A percentile compares a stretch with the other conserved stretches of the same genome.
Conservation (phyloP, 1,140 invertebrate genomes). For the Panonychus citri region DNA sequence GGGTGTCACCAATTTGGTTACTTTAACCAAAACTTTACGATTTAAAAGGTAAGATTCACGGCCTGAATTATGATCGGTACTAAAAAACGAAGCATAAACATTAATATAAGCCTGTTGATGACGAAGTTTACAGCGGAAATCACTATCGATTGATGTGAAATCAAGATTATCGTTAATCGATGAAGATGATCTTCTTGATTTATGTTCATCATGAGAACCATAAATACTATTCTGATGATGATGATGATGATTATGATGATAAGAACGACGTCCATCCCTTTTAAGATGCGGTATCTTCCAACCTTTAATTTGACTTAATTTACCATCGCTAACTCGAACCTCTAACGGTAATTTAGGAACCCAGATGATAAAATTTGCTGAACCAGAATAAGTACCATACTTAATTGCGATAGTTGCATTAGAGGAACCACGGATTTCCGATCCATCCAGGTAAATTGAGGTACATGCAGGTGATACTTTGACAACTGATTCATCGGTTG, state of each 20-base stretch:
- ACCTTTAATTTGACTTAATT: constrained; percentile 70
- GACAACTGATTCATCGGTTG: constrained; percentile 78
- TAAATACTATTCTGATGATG: background rate
- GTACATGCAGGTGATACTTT: constrained; percentile 92
- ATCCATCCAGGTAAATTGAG: constrained; percentile 85
- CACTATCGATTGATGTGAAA: background rate
- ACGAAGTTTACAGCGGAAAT: constrained; percentile 42
- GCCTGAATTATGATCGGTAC: constrained; percentile 70
- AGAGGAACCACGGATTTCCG: constrained; percentile 74
- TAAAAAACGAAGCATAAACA: constrained; percentile 65
- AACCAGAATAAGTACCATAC: constrained; percentile 68
- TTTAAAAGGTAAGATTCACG: constrained; percentile 69
- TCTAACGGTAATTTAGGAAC: constrained; percentile 83
- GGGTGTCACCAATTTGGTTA: constrained; percentile 68
- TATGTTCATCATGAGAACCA: background rate
- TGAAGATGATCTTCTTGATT: background rate
- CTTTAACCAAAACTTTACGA: constrained; percentile 53
- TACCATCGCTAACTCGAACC: constrained; percentile 59
- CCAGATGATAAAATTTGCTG: constrained; percentile 78
- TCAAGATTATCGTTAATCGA: background rate
- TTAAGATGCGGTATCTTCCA: constrained; percentile 47
- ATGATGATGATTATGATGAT: background rate
- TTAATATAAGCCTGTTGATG: constrained; percentile 77
- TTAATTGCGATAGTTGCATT: constrained; percentile 82
- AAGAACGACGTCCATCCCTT: background rate